Conservation (phyloP, 2,888 invertebrate species). For the Athrips mouffetella region DNA sequence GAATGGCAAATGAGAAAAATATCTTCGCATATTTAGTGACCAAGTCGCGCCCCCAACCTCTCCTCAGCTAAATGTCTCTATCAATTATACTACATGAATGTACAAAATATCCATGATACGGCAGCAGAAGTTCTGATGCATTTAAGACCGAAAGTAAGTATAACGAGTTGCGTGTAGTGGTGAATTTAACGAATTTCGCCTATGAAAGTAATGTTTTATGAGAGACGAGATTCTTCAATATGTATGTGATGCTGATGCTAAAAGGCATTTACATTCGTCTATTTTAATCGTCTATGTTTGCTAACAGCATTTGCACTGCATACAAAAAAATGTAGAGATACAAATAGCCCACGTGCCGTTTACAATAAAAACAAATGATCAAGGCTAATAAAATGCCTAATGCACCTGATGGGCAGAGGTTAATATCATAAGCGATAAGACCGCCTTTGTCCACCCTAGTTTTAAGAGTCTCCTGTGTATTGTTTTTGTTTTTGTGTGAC, state of each 20-base stretch:
- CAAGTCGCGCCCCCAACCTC: conserved; percentile 35
- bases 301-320: too few species aligned
- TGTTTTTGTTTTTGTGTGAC: too few species aligned
- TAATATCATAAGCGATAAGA: too few species aligned
- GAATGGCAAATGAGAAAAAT: conserved; percentile 65
- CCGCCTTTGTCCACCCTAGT: too few species aligned
- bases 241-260: conserved; percentile 3
- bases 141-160: conserved; percentile 35
- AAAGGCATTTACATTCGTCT: background rate
- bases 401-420: conserved; percentile 24
- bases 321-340: too few species aligned
- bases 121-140: conserved; percentile 15
- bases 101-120: conserved; percentile 1
- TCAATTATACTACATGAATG: conserved; percentile 8
- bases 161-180: conserved; percentile 28
- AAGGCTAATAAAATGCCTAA: too few species aligned
- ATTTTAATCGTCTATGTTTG: too few species aligned
- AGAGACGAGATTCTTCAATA: conserved; percentile 11
- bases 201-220: conserved; percentile 21
- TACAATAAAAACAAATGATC: too few species aligned
- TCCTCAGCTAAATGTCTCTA: conserved; percentile 8
- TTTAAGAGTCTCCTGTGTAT: too few species aligned
- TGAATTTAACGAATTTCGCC: conserved; percentile 28
- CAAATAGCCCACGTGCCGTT: too few species aligned
- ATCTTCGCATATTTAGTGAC: conserved; percentile 45